Evolutionary conservation across 2,113 vertebrate genomes (phyloP).

Genomic region (Sclerurus mexicanus): DNA sequence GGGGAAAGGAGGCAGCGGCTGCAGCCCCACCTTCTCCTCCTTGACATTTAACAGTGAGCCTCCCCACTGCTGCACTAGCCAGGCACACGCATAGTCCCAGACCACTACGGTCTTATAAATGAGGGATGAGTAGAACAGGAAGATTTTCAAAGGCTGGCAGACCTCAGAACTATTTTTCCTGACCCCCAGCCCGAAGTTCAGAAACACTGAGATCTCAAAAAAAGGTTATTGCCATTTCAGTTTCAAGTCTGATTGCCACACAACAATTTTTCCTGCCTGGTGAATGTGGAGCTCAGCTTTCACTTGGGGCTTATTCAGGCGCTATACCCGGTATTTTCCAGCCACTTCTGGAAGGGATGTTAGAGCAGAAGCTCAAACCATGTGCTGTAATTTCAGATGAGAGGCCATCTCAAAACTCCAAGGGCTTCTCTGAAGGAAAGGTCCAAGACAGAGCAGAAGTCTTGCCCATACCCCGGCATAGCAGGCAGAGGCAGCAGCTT

Average conservation of each 20-base stretch:
- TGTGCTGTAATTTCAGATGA: not conserved
- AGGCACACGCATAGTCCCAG: accelerated
- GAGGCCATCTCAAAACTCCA: not conserved
- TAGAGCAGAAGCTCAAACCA: not conserved
- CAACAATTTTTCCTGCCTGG: not conserved
- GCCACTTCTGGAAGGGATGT: not conserved
- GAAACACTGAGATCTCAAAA: not conserved
- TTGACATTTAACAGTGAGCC: not conserved
- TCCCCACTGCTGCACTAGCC: accelerated
- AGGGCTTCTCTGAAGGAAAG: not conserved
- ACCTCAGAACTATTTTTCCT: not conserved
- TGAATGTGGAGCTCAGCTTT: not conserved
- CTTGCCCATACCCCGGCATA: accelerated
- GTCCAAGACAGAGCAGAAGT: not conserved
- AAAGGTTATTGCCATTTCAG: not conserved
- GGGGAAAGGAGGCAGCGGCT: not conserved
- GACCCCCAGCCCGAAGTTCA: not conserved
- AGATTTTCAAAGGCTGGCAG: not conserved
- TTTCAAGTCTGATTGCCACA: not conserved
- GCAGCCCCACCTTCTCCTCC: not conserved
- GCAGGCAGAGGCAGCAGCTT: not conserved
- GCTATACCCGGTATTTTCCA: not conserved
- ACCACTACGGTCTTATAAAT: not conserved
- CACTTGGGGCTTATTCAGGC: not conserved
- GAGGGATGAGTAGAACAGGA: not conserved